A percentile compares a stretch with the other conserved stretches of the same genome.
Conservation (phyloP, 2,797 vertebrate species). For the Philypnodon macrostomus region DNA sequence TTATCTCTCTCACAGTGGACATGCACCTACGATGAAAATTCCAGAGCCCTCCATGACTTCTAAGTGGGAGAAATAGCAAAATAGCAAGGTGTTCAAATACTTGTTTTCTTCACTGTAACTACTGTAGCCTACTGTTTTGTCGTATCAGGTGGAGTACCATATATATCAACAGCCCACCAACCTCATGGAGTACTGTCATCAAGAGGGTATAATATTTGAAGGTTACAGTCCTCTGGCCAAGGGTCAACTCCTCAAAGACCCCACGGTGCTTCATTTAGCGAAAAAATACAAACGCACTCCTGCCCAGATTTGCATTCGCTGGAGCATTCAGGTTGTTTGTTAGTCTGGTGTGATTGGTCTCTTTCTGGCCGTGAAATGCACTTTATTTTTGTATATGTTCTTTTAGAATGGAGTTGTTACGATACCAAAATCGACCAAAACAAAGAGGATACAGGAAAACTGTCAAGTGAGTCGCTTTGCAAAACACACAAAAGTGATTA, state of each 20-base stretch:
- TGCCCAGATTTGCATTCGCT: slow-evolving; percentile 79
- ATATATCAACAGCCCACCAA: slow-evolving; percentile 80
- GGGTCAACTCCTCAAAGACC: slow-evolving; percentile 71
- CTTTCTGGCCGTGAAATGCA: too few relatives aligned
- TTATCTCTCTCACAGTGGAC: too few relatives aligned
- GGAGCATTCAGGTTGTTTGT: slow-evolving; percentile 74
- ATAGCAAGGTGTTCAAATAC: too few relatives aligned
- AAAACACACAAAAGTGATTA: not conserved
- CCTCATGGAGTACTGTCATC: slow-evolving; percentile 73
- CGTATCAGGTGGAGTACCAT: slow-evolving; percentile 77
- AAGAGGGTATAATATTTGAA: slow-evolving; percentile 76
- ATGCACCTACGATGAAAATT: too few relatives aligned
- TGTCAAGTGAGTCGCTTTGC: slow-evolving; percentile 69
- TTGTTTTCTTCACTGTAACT: too few relatives aligned
- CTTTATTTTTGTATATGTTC: not conserved
- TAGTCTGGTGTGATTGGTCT: not conserved
- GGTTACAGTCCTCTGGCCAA: slow-evolving; percentile 81
- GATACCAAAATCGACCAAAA: slow-evolving; percentile 83
- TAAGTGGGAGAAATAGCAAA: too few relatives aligned
- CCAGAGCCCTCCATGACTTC: too few relatives aligned
- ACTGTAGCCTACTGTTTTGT: too few relatives aligned
- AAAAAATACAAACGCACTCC: slow-evolving; percentile 72
- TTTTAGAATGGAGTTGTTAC: slow-evolving; percentile 81
- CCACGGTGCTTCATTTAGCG: slow-evolving; percentile 66
- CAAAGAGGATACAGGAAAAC: slow-evolving; percentile 77